Evolutionary conservation across 1,140 invertebrate genomes (phyloP).

Genomic region (Bombus turneri): DNA sequence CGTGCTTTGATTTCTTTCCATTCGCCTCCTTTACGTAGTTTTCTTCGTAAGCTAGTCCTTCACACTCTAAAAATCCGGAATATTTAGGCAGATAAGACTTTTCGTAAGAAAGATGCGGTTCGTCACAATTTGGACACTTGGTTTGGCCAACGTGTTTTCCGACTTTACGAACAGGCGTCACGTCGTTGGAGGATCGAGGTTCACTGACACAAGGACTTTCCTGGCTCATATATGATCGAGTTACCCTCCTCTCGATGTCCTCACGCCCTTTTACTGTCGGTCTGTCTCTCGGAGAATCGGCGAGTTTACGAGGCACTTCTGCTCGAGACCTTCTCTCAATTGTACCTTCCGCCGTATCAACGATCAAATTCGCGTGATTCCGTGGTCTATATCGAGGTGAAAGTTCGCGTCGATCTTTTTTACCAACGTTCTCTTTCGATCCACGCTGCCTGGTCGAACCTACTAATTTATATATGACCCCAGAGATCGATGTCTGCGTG

Average conservation of each 20-base stretch:
- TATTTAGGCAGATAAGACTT: conserved; percentile 28
- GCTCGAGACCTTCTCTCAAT: background rate
- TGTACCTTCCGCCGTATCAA: background rate
- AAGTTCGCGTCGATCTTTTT: conserved; percentile 15
- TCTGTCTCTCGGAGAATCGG: conserved; percentile 38
- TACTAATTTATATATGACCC: conserved; percentile 24
- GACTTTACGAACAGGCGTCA: background rate
- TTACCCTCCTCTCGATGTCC: conserved; percentile 44
- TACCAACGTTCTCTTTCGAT: background rate
- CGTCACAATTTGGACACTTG: conserved; percentile 54
- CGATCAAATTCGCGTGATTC: conserved; percentile 8
- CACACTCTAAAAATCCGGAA: conserved; percentile 18
- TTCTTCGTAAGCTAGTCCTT: background rate
- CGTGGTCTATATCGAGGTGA: background rate
- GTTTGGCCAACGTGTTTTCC: background rate
- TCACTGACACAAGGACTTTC: background rate
- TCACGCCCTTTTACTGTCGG: conserved; percentile 18
- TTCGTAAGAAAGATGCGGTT: conserved; percentile 23
- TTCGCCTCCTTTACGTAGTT: background rate
- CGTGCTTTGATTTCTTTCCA: conserved; percentile 22
- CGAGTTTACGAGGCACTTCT: conserved; percentile 47
- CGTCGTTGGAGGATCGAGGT: conserved; percentile 1
- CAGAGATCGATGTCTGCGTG: background rate
- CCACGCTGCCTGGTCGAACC: background rate
- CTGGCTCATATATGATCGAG: conserved; percentile 41